Conservation (phyloP, 2,113 vertebrate species). For the Cyprinodon tularosa region DNA sequence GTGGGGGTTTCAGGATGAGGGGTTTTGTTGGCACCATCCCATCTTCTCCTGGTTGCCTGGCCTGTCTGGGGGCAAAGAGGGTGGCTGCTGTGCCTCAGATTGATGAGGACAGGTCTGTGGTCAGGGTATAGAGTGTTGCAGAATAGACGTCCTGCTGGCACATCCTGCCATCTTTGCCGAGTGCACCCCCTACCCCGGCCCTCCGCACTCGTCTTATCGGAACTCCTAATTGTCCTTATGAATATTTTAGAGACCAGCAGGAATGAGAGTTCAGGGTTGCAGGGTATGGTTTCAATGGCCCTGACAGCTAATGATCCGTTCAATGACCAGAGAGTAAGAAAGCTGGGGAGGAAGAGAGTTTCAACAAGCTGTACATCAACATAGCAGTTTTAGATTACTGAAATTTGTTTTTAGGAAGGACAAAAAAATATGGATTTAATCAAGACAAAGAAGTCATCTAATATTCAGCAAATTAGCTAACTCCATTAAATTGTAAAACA, state of each 20-base stretch:
- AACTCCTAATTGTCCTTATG: slow-evolving; percentile 85
- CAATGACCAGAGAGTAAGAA: slow-evolving; percentile 62
- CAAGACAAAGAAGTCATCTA: slow-evolving; percentile 44
- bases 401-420: not conserved
- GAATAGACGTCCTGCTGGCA: slow-evolving; percentile 76
- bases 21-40: slow-evolving; percentile 66
- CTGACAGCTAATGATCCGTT: slow-evolving; percentile 80
- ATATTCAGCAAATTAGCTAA: slow-evolving; percentile 54
- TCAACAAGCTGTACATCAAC: slow-evolving; percentile 12
- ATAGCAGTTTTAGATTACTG: not conserved
- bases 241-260: slow-evolving; percentile 83
- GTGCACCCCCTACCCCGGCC: slow-evolving; percentile 45
- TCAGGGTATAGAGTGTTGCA: slow-evolving; percentile 73
- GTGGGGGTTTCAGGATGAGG: slow-evolving; percentile 8
- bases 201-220: slow-evolving; percentile 78
- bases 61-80: slow-evolving; percentile 73
- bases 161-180: slow-evolving; percentile 75
- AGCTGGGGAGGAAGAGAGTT: slow-evolving; percentile 6
- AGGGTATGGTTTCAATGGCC: slow-evolving; percentile 79
- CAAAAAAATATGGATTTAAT: not conserved
- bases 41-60: slow-evolving; percentile 53
- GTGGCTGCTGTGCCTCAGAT: slow-evolving; percentile 76
- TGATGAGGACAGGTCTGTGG: slow-evolving; percentile 77
- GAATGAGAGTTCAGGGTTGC: slow-evolving; percentile 74
- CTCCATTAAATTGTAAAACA: slow-evolving; percentile 62